These are phyloP conservation scores for Hippocampus zosterae DNA, from an alignment of 2,113 vertebrate genomes.

Conservation along the genomic window DNA sequence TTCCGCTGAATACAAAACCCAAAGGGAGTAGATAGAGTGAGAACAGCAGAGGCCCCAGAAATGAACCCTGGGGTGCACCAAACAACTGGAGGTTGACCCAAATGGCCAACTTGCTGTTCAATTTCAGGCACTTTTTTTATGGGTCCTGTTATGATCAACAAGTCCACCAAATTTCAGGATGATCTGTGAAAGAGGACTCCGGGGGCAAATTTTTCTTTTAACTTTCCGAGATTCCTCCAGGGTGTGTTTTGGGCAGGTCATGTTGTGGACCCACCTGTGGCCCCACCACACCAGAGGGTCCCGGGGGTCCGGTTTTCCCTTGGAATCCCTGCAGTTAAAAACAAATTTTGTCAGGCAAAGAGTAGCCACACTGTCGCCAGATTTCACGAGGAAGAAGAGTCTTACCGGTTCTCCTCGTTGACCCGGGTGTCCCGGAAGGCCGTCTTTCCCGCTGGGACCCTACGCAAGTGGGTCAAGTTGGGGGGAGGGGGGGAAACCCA, in stretches of 20 bases:
- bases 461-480: conserved; percentile 38
- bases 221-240: background rate
- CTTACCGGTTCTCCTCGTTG: conserved; percentile 96
- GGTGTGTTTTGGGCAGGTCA: background rate
- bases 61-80: too few relatives aligned
- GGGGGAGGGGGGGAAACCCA: background rate
- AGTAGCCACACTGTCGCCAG: background rate
- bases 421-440: conserved; percentile 93
- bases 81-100: too few relatives aligned
- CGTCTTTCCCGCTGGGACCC: conserved; percentile 93
- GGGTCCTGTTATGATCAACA: background rate
- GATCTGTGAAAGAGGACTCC: background rate
- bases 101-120: too few relatives aligned
- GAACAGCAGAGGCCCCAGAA: too few relatives aligned
- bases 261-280: conserved; percentile 83
- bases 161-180: background rate
- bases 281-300: conserved; percentile 90
- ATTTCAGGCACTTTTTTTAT: too few relatives aligned
- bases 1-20: too few relatives aligned
- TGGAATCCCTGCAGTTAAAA: conserved; percentile 85
- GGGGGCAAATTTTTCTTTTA: background rate
- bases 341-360: background rate
- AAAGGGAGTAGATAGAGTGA: too few relatives aligned
- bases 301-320: conserved; percentile 95
- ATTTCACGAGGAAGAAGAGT: background rate